Base-by-base conservation (phyloP, 1,140 invertebrate species). In the Himalopsyche phryganea region DNA sequence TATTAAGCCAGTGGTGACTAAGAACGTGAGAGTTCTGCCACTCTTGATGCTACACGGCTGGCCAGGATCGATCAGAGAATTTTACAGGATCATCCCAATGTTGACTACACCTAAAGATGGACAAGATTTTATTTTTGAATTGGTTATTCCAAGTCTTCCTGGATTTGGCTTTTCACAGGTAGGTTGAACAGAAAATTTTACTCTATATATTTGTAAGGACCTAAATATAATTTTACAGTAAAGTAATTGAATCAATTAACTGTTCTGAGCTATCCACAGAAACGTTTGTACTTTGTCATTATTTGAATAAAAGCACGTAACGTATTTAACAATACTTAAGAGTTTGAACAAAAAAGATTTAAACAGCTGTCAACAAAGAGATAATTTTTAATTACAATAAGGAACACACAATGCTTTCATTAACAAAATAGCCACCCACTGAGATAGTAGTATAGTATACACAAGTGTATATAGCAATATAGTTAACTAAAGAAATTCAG, bases 41-140 rank as follows among this genome's bases (percentile, higher is more conserved):
- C 42, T 91, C 11, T 61, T 94, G 0, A 23, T 94, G 0, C 60
- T 89, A 0, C 91, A 94, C 65, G 91, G 91, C 6, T 95, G 90
- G 91, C 91, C 91, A 2, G 89, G 90, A 35, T 89, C 87, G 0
- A 73, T 93, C 2, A 79, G 84, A 28, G 90, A 94, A 67, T 93
- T 92, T 68, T 86, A 87, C 53, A 84, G 88, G 67, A 75, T 89
- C 2, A 84, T 92, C 55, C 89, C 90, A 0, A 33, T 88, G 17
- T 65, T 94, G 9, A 88, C 82, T 0, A 81, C 75, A 6, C 77
- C 79, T 0, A 72, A 74, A 55, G 58, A 72, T 0, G 77, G 75
- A 6, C 69, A 73, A 10, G 76, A 87, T 54, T 85, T 88, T 58
- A 87, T 89, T 3, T 94, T 93, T 67, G 90, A 94, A 72, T 70